phyloP scores from a whole-genome alignment of 2,888 invertebrate species.

The Eulithis prunata region DNA sequence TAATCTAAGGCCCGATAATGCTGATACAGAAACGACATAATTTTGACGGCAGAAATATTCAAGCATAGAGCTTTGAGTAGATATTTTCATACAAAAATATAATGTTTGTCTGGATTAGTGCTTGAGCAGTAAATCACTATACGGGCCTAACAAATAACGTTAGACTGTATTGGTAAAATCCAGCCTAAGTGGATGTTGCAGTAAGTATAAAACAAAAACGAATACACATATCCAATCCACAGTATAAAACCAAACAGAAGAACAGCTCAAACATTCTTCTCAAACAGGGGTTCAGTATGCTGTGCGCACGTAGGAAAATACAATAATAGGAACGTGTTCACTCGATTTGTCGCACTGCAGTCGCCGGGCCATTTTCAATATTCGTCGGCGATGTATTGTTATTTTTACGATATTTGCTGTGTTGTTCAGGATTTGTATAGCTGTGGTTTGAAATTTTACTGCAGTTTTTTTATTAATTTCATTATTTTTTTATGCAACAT shows the following conservation, averaged over 20 bases:
- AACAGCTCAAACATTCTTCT: conserved; percentile 25
- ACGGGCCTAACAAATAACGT: too few relatives aligned
- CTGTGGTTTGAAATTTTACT: conserved; percentile 1
- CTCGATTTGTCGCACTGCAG: conserved; percentile 79
- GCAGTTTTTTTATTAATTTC: background rate
- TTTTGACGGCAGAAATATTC: too few relatives aligned
- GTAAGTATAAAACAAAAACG: background rate
- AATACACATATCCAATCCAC: conserved; percentile 9
- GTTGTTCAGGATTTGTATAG: conserved; percentile 16
- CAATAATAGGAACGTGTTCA: conserved; percentile 75
- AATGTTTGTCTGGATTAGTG: too few relatives aligned
- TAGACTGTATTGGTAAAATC: too few relatives aligned
- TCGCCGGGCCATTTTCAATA: conserved; percentile 64
- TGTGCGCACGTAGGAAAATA: conserved; percentile 60
- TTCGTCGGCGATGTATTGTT: conserved; percentile 49
- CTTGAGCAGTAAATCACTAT: too few relatives aligned
- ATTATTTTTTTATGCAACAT: too few relatives aligned
- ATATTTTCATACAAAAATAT: too few relatives aligned
- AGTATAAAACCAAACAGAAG: conserved; percentile 30
- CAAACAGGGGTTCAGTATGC: conserved; percentile 52
- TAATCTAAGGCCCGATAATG: too few relatives aligned
- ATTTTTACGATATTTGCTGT: conserved; percentile 23
- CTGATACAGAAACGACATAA: too few relatives aligned
- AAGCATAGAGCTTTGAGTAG: too few relatives aligned
- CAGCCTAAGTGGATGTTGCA: background rate